A percentile compares a stretch with the other conserved stretches of the same genome.
phyloP scores from a whole-genome alignment of 2,113 vertebrate genomes.

The Toxotes chatareus region DNA sequence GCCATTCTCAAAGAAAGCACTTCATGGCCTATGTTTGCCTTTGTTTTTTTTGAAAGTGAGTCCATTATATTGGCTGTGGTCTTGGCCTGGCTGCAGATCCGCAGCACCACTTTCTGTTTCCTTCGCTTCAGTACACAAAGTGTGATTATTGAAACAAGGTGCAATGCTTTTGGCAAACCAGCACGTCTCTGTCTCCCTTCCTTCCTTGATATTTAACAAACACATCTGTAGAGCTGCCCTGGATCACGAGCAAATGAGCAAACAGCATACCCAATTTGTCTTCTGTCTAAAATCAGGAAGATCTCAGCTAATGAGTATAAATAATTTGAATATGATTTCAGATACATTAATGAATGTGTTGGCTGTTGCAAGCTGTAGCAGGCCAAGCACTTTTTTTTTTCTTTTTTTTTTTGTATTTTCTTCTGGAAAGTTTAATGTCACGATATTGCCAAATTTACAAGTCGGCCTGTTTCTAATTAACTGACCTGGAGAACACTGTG shows the following conservation, averaged over 20 bases:
- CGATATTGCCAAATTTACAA: conserved; percentile 19
- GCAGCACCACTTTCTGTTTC: conserved; percentile 55
- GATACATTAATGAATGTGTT: conserved; percentile 38
- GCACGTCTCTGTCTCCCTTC: conserved; percentile 37
- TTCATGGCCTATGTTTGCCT: background rate
- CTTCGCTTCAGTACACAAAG: conserved; percentile 46
- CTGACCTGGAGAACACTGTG: conserved; percentile 21
- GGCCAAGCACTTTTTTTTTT: conserved; percentile 14
- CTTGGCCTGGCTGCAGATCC: conserved; percentile 44
- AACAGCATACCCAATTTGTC: conserved; percentile 32
- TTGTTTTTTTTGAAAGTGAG: background rate
- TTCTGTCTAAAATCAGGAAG: conserved; percentile 44
- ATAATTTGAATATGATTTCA: conserved; percentile 44
- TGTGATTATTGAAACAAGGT: conserved; percentile 68
- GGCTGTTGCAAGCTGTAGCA: background rate
- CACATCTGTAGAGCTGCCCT: background rate
- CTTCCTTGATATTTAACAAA: conserved; percentile 60
- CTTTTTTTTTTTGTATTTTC: background rate
- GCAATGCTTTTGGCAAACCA: conserved; percentile 53
- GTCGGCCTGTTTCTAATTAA: conserved; percentile 35
- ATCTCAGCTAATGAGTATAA: conserved; percentile 32
- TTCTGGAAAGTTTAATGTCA: conserved; percentile 8
- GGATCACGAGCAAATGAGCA: conserved; percentile 48
- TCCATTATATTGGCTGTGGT: conserved; percentile 26
- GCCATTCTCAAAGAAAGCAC: conserved; percentile 3